Evolutionary conservation across 2,888 invertebrate species (phyloP).

Genomic region (Embidobia sp.): DNA sequence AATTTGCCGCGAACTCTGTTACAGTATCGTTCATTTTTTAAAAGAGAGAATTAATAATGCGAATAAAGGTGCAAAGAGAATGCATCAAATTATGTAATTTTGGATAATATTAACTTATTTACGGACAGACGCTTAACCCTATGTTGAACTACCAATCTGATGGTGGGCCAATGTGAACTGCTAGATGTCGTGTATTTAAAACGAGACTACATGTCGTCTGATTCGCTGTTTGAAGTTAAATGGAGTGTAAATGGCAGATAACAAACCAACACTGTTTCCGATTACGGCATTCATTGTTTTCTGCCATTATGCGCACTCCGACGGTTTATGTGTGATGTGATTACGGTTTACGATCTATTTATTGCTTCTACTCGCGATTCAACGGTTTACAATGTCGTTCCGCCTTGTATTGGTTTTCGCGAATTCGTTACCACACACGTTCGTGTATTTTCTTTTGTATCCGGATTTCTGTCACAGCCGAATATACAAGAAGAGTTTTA

Average conservation of each 20-base stretch:
- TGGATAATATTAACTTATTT: conserved; percentile 73
- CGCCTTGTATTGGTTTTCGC: conserved; percentile 63
- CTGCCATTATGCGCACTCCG: conserved; percentile 81
- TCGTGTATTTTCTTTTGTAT: conserved; percentile 33
- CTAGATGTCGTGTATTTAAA: conserved; percentile 79
- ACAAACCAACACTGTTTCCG: conserved; percentile 82
- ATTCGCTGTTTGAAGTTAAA: conserved; percentile 81
- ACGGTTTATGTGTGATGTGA: conserved; percentile 79
- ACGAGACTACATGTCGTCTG: conserved; percentile 78
- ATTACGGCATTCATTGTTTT: conserved; percentile 82
- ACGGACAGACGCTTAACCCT: conserved; percentile 75
- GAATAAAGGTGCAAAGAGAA: conserved; percentile 28
- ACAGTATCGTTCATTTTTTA: not conserved
- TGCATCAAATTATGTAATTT: conserved; percentile 74
- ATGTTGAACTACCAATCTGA: conserved; percentile 70
- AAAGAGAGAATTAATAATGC: conserved; percentile 1
- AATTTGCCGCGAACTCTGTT: not conserved
- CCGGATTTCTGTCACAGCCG: conserved; percentile 51
- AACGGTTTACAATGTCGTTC: conserved; percentile 68
- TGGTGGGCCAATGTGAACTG: conserved; percentile 51
- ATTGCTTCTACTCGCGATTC: conserved; percentile 73
- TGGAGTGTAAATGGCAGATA: conserved; percentile 82
- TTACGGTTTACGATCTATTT: conserved; percentile 81
- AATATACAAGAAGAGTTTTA: conserved; percentile 27
- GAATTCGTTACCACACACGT: conserved; percentile 32